A percentile compares a stretch with the other conserved stretches of the same genome.
These are phyloP conservation scores for Andrena minutula DNA, from an alignment of 2,888 invertebrate genomes.

Conservation along the genomic window DNA sequence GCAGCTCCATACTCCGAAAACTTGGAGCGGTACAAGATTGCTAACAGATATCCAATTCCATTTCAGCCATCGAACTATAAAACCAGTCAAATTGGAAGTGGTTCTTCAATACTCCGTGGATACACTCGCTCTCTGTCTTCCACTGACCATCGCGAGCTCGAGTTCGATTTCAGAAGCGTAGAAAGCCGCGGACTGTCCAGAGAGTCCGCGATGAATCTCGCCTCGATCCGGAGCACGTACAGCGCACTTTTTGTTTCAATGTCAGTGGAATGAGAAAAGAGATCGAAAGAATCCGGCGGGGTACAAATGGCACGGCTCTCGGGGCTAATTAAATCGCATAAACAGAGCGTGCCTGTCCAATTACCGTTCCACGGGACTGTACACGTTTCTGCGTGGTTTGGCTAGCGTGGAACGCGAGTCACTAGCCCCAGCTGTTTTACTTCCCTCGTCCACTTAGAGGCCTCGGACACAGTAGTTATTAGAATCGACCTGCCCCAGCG, in stretches of 20 bases:
- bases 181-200: constrained; percentile 7
- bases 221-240: constrained; percentile 12
- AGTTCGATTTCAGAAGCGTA: constrained; percentile 52
- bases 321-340: constrained; percentile 78
- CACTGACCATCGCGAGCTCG: background rate
- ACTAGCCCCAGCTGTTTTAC: background rate
- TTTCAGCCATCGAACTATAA: background rate
- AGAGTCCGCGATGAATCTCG: background rate
- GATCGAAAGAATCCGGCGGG: constrained; percentile 52
- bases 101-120: background rate
- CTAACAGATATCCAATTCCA: background rate
- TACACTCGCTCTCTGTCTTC: background rate
- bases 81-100: background rate
- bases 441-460: constrained; percentile 6
- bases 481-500: background rate
- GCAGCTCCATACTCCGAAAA: background rate
- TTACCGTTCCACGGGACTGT: constrained; percentile 63
- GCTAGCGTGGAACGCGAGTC: constrained; percentile 12
- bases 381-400: constrained; percentile 48
- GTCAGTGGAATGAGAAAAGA: constrained; percentile 54
- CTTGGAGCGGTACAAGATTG: background rate
- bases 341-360: constrained; percentile 80
- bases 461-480: constrained; percentile 6
- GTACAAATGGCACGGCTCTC: constrained; percentile 39
- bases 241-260: constrained; percentile 68